Evolutionary conservation across 2,888 invertebrate species (phyloP).

Genomic region (Pollenia labialis): DNA sequence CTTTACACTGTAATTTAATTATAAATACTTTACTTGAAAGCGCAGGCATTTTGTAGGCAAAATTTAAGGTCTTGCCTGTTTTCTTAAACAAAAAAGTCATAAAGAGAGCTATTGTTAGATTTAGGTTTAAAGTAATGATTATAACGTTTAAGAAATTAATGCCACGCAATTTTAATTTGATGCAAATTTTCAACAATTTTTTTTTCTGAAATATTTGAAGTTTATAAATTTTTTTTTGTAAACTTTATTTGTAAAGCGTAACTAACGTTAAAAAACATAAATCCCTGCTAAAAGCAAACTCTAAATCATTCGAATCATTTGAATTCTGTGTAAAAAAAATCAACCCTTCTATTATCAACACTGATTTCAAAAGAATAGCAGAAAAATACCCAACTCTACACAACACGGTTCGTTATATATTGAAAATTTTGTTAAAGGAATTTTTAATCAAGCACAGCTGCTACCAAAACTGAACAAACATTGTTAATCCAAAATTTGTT

Average conservation of each 20-base stretch:
- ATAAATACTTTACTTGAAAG: too few relatives aligned
- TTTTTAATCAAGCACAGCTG: conserved; percentile 71
- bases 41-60: too few relatives aligned
- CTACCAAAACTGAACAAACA: conserved; percentile 45
- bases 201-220: not conserved
- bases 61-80: too few relatives aligned
- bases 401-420: conserved; percentile 3
- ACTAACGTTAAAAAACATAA: conserved; percentile 9
- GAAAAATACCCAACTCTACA: conserved; percentile 2
- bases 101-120: too few relatives aligned
- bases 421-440: conserved; percentile 51
- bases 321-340: conserved; percentile 20
- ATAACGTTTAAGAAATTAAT: too few relatives aligned
- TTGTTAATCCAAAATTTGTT: conserved; percentile 56
- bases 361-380: not conserved
- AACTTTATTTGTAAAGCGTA: not conserved
- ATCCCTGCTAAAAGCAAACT: not conserved
- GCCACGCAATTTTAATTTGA: too few relatives aligned
- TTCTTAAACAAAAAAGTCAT: too few relatives aligned
- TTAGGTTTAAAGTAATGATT: too few relatives aligned
- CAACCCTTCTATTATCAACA: conserved; percentile 22
- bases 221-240: not conserved
- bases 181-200: too few relatives aligned
- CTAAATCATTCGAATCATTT: conserved; percentile 19
- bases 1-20: too few relatives aligned